Evolutionary conservation across 2,113 vertebrate genomes (phyloP).

Genomic region (Noturus placidus): DNA sequence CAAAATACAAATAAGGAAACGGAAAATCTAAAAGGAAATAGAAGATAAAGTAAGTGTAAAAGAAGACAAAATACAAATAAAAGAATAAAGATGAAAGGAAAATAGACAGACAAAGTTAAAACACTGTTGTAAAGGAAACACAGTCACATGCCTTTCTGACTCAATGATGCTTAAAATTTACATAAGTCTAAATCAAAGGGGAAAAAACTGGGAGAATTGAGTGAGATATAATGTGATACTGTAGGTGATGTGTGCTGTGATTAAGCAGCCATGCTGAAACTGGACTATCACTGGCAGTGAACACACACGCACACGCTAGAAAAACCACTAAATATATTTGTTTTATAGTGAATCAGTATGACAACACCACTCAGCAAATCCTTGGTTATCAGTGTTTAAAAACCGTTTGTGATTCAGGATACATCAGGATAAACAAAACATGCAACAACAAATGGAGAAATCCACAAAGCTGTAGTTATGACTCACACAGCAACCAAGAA

Average conservation of each 20-base stretch:
- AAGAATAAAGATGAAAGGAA: neutral
- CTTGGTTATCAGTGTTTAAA: neutral
- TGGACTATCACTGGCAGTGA: neutral
- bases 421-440: neutral
- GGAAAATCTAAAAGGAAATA: too few species aligned
- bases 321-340: neutral
- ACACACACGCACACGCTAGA: neutral
- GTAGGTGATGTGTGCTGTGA: neutral
- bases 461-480: neutral
- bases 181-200: neutral
- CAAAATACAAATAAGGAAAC: neutral
- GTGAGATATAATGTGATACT: neutral
- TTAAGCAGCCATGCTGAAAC: neutral
- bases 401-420: neutral
- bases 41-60: too few species aligned
- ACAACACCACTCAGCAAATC: neutral
- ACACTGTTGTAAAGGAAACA: neutral
- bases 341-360: too few species aligned
- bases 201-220: neutral
- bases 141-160: neutral
- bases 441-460: neutral
- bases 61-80: neutral
- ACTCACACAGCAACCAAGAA: neutral
- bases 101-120: neutral
- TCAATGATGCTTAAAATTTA: neutral